Conservation (phyloP, 2,888 invertebrate species). For the Leucoma salicis region DNA sequence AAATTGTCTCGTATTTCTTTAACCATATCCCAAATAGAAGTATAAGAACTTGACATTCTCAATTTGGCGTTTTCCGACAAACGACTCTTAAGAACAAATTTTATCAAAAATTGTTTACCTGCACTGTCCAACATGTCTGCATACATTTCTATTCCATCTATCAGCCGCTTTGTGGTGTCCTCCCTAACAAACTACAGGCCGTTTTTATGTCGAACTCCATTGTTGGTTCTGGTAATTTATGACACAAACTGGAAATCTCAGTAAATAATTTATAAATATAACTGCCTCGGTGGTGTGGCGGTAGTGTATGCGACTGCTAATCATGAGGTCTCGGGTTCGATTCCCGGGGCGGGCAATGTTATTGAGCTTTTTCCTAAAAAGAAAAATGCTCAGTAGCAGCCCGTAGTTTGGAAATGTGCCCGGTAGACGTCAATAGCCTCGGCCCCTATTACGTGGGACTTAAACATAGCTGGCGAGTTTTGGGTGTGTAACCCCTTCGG, state of each 20-base stretch:
- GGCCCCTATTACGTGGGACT: too few relatives aligned
- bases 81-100: constrained; percentile 1
- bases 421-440: too few relatives aligned
- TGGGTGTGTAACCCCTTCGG: too few relatives aligned
- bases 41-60: not conserved
- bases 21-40: not conserved
- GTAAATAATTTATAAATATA: not conserved
- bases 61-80: not conserved
- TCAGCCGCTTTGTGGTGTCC: constrained; percentile 4
- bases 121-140: constrained; percentile 4
- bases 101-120: not conserved
- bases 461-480: too few relatives aligned
- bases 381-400: too few relatives aligned
- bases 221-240: not conserved
- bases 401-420: too few relatives aligned
- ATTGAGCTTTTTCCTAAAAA: too few relatives aligned
- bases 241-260: not conserved
- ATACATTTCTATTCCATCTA: constrained; percentile 11
- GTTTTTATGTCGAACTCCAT: constrained; percentile 11
- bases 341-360: too few relatives aligned
- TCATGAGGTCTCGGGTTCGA: too few relatives aligned
- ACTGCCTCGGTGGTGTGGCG: too few relatives aligned
- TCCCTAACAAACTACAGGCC: constrained; percentile 10
- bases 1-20: not conserved
- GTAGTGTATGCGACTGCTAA: too few relatives aligned